A percentile compares a stretch with the other conserved stretches of the same genome.
Evolutionary conservation across 2,113 vertebrate species (phyloP).

Genomic region (Ciconia stormi): DNA sequence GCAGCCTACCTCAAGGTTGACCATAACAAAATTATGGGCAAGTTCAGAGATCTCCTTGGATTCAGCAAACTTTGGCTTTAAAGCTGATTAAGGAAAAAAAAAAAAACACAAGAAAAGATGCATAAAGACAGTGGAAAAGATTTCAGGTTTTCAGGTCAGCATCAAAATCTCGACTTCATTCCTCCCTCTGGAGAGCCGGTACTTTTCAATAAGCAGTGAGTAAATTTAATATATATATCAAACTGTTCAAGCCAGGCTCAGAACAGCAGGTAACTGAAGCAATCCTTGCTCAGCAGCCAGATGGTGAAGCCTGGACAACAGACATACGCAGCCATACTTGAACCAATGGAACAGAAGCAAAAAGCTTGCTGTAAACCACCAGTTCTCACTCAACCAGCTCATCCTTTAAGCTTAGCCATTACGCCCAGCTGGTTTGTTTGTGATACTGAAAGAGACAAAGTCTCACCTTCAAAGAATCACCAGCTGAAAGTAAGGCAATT

Average conservation of each 20-base stretch:
- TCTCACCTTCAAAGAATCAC: background rate
- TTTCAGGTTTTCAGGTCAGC: background rate
- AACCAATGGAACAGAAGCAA: background rate
- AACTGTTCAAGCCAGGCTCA: background rate
- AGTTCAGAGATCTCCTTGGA: slow-evolving; percentile 97
- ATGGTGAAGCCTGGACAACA: background rate
- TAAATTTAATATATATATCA: background rate
- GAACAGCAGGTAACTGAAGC: background rate
- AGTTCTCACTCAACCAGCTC: background rate
- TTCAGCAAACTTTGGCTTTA: slow-evolving; percentile 97
- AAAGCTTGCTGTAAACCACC: background rate
- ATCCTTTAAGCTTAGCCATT: background rate
- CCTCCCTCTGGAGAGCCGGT: background rate
- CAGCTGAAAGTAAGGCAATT: background rate
- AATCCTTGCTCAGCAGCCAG: background rate
- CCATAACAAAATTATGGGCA: slow-evolving; percentile 97
- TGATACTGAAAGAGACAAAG: background rate
- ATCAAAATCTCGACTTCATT: background rate
- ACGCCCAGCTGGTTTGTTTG: background rate
- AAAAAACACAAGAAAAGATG: background rate
- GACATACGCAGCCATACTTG: rapidly evolving
- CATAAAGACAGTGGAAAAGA: background rate
- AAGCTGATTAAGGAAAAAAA: slow-evolving; percentile 70
- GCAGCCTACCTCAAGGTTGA: slow-evolving; percentile 92
- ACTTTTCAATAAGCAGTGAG: background rate